Percentiles rank a stretch among this genome's conserved stretches.
phyloP scores from a whole-genome alignment of 2,888 invertebrate genomes.

The Plebejus melissa region DNA sequence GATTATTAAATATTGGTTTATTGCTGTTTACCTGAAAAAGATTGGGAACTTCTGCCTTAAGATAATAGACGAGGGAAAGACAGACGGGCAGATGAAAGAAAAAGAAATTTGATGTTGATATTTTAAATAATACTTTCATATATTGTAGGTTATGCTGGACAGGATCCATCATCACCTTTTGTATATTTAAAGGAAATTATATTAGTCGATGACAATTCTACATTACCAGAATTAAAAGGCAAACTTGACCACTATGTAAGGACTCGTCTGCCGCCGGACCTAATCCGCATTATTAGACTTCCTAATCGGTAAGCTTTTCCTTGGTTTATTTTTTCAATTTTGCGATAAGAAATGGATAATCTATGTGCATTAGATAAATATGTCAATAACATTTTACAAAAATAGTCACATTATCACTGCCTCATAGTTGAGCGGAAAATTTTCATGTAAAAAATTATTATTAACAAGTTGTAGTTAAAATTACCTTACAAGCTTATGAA shows the following conservation, averaged over 20 bases:
- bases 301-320: constrained; percentile 78
- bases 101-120: neutral
- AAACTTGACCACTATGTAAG: constrained; percentile 89
- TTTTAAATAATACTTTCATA: neutral
- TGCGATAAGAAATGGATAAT: no score
- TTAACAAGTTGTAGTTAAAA: neutral
- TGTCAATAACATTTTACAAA: no score
- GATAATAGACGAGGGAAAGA: no score
- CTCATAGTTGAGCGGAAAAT: neutral
- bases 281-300: constrained; percentile 83
- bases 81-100: no score
- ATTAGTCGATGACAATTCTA: constrained; percentile 96
- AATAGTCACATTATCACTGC: neutral
- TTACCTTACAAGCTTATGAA: neutral
- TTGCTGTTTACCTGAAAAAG: no score
- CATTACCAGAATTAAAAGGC: constrained; percentile 84
- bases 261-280: constrained; percentile 82
- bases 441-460: neutral
- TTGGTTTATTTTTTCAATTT: neutral
- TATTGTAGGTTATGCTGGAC: constrained; percentile 60
- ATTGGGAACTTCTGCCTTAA: no score
- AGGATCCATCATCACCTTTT: constrained; percentile 60
- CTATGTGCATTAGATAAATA: no score
- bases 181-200: constrained; percentile 92
- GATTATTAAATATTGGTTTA: no score